Conservation (phyloP, 2,888 invertebrate species). For the Lymantria dispar region DNA sequence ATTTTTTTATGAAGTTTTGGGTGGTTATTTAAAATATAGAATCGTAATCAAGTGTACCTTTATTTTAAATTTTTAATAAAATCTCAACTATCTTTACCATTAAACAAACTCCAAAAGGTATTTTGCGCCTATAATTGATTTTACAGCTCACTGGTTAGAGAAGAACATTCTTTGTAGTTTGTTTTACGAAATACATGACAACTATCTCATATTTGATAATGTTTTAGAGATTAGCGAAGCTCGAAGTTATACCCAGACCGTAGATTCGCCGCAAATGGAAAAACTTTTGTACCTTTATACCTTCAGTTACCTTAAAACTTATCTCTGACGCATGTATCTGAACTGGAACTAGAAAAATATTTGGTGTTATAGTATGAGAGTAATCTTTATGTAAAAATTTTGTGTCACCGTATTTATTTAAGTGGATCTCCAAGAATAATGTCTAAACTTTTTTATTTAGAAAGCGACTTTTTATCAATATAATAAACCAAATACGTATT, state of each 20-base stretch:
- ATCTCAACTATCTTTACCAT: not conserved
- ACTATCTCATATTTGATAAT: slow-evolving; percentile 11
- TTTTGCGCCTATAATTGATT: slow-evolving; percentile 4
- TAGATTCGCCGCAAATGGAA: slow-evolving; percentile 26
- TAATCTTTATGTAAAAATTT: no score
- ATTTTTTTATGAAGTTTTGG: no score
- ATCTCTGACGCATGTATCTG: no score
- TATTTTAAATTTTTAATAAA: not conserved
- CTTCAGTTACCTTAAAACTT: slow-evolving; percentile 14
- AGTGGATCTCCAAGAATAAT: no score
- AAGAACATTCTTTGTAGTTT: slow-evolving; percentile 2
- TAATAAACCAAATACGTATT: no score
- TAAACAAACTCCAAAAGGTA: not conserved
- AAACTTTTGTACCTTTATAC: slow-evolving; percentile 20
- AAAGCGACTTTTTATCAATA: no score
- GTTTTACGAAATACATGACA: slow-evolving; percentile 7
- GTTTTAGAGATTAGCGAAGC: slow-evolving; percentile 27
- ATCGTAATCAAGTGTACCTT: no score
- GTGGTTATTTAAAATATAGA: not conserved
- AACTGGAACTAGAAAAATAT: no score
- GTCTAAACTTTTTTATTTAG: no score
- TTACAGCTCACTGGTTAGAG: slow-evolving; percentile 3
- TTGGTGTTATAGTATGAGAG: no score
- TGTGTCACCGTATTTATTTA: no score
- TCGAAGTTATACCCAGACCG: slow-evolving; percentile 3